phyloP scores from a whole-genome alignment of 2,888 invertebrate genomes.

The Scaptomyza tumidula region DNA sequence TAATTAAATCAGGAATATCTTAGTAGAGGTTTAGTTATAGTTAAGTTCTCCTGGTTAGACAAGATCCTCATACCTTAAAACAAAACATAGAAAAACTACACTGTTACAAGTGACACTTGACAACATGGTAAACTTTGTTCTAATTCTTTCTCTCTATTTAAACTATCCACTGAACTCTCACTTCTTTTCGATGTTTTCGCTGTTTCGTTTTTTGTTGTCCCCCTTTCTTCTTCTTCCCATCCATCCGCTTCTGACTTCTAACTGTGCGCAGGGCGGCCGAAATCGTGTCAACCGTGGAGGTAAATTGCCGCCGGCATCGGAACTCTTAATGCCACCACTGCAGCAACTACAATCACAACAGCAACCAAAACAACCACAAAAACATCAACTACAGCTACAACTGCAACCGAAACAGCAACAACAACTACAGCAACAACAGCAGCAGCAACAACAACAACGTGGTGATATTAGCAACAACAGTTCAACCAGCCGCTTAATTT shows the following conservation, averaged over 20 bases:
- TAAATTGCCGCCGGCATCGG: constrained; percentile 60
- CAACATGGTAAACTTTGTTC: constrained; percentile 55
- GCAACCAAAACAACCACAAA: constrained; percentile 39
- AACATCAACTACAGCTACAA: constrained; percentile 47
- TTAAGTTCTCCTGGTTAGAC: constrained; percentile 30
- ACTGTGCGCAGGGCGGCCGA: constrained; percentile 63
- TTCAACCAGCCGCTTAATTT: constrained; percentile 83
- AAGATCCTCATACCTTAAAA: constrained; percentile 19
- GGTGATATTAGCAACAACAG: constrained; percentile 78
- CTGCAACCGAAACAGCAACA: constrained; percentile 49
- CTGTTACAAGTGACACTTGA: constrained; percentile 10
- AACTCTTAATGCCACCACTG: constrained; percentile 48
- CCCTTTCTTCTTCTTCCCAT: constrained; percentile 20
- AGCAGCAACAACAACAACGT: constrained; percentile 75
- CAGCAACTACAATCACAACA: constrained; percentile 45
- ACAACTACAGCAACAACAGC: constrained; percentile 57
- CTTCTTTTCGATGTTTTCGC: constrained; percentile 47
- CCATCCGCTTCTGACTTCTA: constrained; percentile 20
- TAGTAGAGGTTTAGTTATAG: not conserved
- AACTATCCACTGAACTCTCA: constrained; percentile 37
- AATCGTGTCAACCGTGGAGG: constrained; percentile 68
- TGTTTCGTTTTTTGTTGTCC: constrained; percentile 52
- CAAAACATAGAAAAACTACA: constrained; percentile 12
- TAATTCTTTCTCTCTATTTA: constrained; percentile 63
- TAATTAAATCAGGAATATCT: constrained; percentile 54